Evolutionary conservation across 2,797 vertebrate species (phyloP), one percentile per base, ranked within the genome.

Genomic region (Naso thynnoides): DNA sequence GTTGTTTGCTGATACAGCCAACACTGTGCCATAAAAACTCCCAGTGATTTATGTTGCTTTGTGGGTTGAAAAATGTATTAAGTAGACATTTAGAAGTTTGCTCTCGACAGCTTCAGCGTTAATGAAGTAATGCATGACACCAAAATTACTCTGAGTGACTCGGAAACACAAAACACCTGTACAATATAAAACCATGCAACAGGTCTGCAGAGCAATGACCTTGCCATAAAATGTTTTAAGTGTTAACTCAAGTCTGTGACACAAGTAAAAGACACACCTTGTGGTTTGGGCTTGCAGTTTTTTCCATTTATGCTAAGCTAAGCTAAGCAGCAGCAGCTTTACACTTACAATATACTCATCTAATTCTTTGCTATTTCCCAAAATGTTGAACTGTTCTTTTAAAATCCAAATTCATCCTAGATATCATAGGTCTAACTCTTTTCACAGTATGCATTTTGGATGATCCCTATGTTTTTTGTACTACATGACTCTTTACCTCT

Each of bases 1-100:
- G 18, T 69, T 49, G 76, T 77, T 70, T 36, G 57, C 69, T 50
- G 41, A 75, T 24, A 56, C 53, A 65, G 65, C 33, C 47, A 33
- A 45, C 48, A 49, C 26, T 14, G 31, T 23, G 45, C 21, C 38
- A 49, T 62, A 53, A 61, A 64, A 83, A 55, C 29, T 6, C 18
- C 0, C 21, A 47, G 15, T 3, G 27, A 53, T 44, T 61, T 31
- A 2, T 44, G 21, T n/a, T 24, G 24, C 39, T 80, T 68, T 50
- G 59, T 9, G 11, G 15, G 38, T 33, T 60, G 57, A 67, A 13
- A 73, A 66, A 74, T 36, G 11, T 36, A 6, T 61, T 64, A 66
- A 54, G 26, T 6, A 61, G 45, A 60, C 26, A 63, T 45, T 62
- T 21, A n/a, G 21, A 27, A 55, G 14, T 54, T 27, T 27, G 36